These are phyloP conservation scores for Vanessa cardui DNA, from an alignment of 2,888 invertebrate genomes.

Conservation along the genomic window DNA sequence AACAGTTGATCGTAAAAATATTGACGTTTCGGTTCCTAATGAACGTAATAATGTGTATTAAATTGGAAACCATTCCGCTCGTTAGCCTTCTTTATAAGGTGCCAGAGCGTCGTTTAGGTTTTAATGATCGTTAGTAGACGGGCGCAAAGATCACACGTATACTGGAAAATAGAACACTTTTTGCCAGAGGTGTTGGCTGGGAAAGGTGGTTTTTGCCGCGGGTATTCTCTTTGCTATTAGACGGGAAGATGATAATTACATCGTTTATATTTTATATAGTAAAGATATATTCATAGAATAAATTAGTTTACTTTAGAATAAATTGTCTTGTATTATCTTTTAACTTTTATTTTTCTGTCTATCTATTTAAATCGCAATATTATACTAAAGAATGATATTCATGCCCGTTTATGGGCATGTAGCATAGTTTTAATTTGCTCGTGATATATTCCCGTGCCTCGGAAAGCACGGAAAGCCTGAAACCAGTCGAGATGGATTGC, in stretches of 20 bases:
- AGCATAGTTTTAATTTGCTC: too few species aligned
- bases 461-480: too few species aligned
- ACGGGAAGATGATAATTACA: slow-evolving; percentile 6
- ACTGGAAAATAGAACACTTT: slow-evolving; percentile 26
- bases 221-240: slow-evolving; percentile 12
- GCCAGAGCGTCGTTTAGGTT: slow-evolving; percentile 31
- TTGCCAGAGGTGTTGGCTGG: slow-evolving; percentile 12
- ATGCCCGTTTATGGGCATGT: too few species aligned
- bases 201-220: neutral
- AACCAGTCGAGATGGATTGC: too few species aligned
- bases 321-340: too few species aligned
- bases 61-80: slow-evolving; percentile 30
- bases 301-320: neutral
- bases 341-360: too few species aligned
- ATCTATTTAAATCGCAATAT: too few species aligned
- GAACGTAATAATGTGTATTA: slow-evolving; percentile 26
- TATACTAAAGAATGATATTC: too few species aligned
- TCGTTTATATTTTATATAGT: neutral
- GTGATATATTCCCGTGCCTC: too few species aligned
- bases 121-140: slow-evolving; percentile 32
- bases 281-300: neutral
- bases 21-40: slow-evolving; percentile 4
- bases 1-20: slow-evolving; percentile 7
- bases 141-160: slow-evolving; percentile 27
- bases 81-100: slow-evolving; percentile 35